phyloP scores from a whole-genome alignment of 2,113 vertebrate genomes.

The Telmatochromis sp. region DNA sequence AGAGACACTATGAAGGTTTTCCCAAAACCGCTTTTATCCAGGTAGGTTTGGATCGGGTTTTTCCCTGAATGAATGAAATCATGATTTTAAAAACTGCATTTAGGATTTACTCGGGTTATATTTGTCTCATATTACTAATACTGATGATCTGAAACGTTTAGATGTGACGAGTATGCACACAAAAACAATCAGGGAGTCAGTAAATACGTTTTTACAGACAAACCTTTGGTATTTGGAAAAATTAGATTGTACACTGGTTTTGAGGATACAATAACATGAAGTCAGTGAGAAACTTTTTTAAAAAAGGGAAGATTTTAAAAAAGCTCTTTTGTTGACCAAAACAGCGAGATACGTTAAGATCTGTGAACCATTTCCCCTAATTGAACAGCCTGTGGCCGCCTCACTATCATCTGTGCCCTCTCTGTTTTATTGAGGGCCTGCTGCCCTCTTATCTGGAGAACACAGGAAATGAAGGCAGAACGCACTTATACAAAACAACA shows the following conservation, averaged over 20 bases:
- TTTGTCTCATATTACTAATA: neutral
- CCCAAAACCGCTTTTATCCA: neutral
- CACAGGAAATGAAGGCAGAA: neutral
- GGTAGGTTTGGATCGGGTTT: accelerated
- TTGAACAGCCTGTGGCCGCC: constrained; percentile 37
- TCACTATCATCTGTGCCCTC: constrained; percentile 24
- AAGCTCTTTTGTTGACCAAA: neutral
- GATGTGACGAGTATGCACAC: neutral
- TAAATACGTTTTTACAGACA: neutral
- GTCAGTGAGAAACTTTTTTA: neutral
- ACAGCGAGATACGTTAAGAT: constrained; percentile 2
- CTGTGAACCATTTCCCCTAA: constrained; percentile 56
- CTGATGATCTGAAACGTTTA: neutral
- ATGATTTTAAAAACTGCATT: neutral
- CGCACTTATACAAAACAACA: constrained; percentile 41
- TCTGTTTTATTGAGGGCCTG: constrained; percentile 14
- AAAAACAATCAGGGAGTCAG: neutral
- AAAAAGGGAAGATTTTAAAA: neutral
- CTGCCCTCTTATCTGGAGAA: neutral
- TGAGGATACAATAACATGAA: neutral
- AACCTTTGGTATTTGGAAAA: neutral
- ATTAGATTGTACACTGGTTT: neutral
- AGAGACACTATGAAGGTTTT: neutral
- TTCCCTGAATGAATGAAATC: neutral
- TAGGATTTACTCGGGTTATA: neutral